Conservation (phyloP, 2,888 invertebrate species). For the Drosophila picticornis region DNA sequence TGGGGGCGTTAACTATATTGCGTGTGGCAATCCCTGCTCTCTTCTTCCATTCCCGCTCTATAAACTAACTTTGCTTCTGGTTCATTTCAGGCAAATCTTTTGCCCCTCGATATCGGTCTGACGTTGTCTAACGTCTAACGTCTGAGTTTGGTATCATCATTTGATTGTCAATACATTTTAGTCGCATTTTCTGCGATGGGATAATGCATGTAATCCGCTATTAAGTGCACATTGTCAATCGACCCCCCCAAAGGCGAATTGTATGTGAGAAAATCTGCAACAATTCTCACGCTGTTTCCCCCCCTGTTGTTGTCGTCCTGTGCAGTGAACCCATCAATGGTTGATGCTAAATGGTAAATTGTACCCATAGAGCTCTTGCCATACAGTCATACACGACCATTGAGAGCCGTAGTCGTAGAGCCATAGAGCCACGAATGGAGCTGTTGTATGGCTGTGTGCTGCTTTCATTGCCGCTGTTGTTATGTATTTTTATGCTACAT, state of each 20-base stretch:
- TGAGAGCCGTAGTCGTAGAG: constrained; percentile 14
- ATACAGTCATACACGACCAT: constrained; percentile 24
- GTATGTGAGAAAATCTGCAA: constrained; percentile 81
- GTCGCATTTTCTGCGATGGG: constrained; percentile 75
- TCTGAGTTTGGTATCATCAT: constrained; percentile 77
- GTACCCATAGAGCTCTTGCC: constrained; percentile 49
- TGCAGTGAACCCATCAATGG: constrained; percentile 75
- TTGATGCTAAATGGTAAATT: constrained; percentile 63
- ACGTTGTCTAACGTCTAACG: constrained; percentile 38
- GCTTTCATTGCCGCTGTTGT: constrained; percentile 62
- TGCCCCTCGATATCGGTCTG: constrained; percentile 8
- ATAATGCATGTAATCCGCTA: constrained; percentile 85
- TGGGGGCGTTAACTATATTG: constrained; percentile 38
- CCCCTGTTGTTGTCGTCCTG: constrained; percentile 52
- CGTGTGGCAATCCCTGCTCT: background rate
- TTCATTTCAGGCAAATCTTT: constrained; percentile 47
- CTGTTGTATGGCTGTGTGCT: constrained; percentile 31
- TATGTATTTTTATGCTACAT: constrained; percentile 85
- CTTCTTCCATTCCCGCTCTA: background rate
- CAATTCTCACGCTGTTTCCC: constrained; percentile 80
- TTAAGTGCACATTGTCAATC: constrained; percentile 82
- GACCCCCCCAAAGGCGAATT: constrained; percentile 56
- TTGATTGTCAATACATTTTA: constrained; percentile 82
- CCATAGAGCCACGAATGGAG: constrained; percentile 23
- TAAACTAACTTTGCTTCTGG: constrained; percentile 56